A percentile compares a stretch with the other conserved stretches of the same genome.
Conservation (phyloP, 2,888 invertebrate genomes). For the Nysson spinosus region DNA sequence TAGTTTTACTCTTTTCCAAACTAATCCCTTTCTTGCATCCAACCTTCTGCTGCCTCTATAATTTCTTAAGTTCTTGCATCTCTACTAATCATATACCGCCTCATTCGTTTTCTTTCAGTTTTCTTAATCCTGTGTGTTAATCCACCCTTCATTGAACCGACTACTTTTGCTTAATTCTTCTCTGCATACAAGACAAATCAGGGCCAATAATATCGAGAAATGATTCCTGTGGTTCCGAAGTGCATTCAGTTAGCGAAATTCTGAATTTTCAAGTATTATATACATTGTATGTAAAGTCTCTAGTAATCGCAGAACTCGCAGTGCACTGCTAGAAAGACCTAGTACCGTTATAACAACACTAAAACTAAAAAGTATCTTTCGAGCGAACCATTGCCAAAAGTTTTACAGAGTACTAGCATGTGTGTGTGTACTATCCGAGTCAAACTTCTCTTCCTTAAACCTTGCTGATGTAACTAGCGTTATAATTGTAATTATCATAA, state of each 20-base stretch:
- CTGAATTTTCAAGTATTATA: slow-evolving; percentile 7
- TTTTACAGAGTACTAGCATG: slow-evolving; percentile 14
- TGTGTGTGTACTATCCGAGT: slow-evolving; percentile 5
- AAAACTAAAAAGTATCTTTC: slow-evolving; percentile 16
- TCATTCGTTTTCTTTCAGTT: slow-evolving; percentile 11
- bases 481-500: slow-evolving; percentile 43
- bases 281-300: slow-evolving; percentile 33
- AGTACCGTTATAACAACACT: slow-evolving; percentile 30
- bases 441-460: slow-evolving; percentile 25
- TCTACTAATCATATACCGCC: neutral
- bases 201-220: slow-evolving; percentile 16
- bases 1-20: slow-evolving; percentile 28
- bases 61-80: neutral
- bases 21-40: slow-evolving; percentile 12
- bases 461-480: slow-evolving; percentile 26
- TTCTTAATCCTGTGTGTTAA: neutral
- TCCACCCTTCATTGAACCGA: neutral
- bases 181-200: slow-evolving; percentile 3
- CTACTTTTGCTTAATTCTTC: slow-evolving; percentile 2
- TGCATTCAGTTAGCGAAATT: slow-evolving; percentile 5
- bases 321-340: slow-evolving; percentile 29
- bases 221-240: slow-evolving; percentile 5
- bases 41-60: too few species aligned
- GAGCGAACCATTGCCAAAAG: slow-evolving; percentile 16
- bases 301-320: slow-evolving; percentile 51